Evolutionary conservation across 2,888 invertebrate species (phyloP), one percentile per base, ranked within the genome.

Genomic region (Brachyptera risi): DNA sequence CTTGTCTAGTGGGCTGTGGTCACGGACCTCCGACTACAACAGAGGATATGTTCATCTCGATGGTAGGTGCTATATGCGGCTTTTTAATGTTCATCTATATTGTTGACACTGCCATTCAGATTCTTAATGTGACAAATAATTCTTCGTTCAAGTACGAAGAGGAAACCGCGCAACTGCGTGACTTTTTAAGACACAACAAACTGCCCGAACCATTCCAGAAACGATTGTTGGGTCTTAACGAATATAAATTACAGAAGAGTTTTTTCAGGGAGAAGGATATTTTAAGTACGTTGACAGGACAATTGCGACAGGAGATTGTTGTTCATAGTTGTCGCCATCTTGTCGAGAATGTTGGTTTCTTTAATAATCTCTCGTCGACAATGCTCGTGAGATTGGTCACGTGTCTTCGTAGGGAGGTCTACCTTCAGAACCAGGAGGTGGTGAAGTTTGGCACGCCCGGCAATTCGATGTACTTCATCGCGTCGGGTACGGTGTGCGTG

Each of bases 401-500:
- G 21, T 75, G 78, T n/a, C 35, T 61, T 9, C 56, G 37, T 3
- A 76, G 78, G 5, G 84, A 84, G 70, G 77, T 84, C 24, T 84
- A 80, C 72, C 73, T 85, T 58, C 80, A 82, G 1, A 80, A 81
- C 61, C 85, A 86, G 69, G 73, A 81, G 26, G 81, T 86, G 44
- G 73, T 82, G 7, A 80, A 80, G 62, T 80, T 82, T 0, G 83
- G 83, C 0, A 78, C 80, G 13, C 71, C 74, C 15, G 85, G 84
- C 0, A 80, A 83, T 63, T 81, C 81, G 70, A 84, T 86, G 84
- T 86, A 80, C 71, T 85, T 86, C 68, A 75, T 86, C 23, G 78
- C 79, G 0, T 77, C 75, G 40, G 86, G 86, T 11, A 83, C 83
- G 0, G 84, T 85, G 9, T 57, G 50, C 9, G 47, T 61, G n/a